Base-by-base conservation (phyloP, 2,888 invertebrate genomes). In the Halictus ligatus region DNA sequence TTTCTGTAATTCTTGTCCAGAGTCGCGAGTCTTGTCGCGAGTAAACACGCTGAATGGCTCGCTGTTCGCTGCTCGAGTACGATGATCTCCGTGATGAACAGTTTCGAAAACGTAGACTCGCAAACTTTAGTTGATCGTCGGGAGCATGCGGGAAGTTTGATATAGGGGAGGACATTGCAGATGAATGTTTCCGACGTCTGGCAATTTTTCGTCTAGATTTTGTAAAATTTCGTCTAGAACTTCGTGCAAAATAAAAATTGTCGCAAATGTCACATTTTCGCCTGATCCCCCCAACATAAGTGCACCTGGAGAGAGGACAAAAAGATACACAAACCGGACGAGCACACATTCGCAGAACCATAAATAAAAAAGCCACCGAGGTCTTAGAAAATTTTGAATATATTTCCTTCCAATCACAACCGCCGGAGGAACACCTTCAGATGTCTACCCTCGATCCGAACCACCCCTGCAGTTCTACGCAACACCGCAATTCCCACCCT, bases 1-100 rank as follows among this genome's bases (percentile, higher is more conserved):
- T 75, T n/a, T n/a, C 58, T 78, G 71, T 84, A 84, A 83, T 84
- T 83, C 58, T 84, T 77, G 74, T 77, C 67, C 43, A 25, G 46
- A 77, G 77, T 48, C 81, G n/a, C n/a, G n/a, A n/a, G n/a, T n/a
- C n/a, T n/a, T 18, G 25, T 10, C n/a, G 72, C 35, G 72, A 8
- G 13, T 72, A 18, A 48, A 12, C 25, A 7, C n/a, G 25, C 25
- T 3, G 46, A 48, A 72, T 48, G 18, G n/a, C 35, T 21, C 10
- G 40, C 5, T n/a, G 0, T 43, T 40, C 40, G 21, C 69, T 35
- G 25, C 60, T 29, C 29, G 64, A 64, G 13, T 7, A 15, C 60
- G 12, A n/a, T 21, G 60, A 60, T 25, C 12, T 12, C 0, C 60
- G 25, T 13, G 60, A 6, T 0, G 25, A 60, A 13, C 60, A 12